These are phyloP conservation scores for Cossypha polioptera DNA, from an alignment of 2,797 vertebrate genomes.

Conservation along the genomic window DNA sequence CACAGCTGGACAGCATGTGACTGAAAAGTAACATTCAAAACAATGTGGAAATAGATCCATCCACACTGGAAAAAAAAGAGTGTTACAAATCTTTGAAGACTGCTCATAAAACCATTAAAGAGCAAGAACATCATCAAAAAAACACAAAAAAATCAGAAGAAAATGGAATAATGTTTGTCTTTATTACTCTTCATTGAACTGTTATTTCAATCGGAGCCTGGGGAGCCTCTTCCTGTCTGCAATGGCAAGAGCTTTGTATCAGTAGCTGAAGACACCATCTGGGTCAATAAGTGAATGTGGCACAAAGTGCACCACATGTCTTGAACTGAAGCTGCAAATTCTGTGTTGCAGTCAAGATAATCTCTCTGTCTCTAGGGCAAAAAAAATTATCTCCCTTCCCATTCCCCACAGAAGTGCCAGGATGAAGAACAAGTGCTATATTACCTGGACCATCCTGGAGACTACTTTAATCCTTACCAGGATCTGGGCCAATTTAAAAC, in stretches of 20 bases:
- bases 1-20: background rate
- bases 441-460: background rate
- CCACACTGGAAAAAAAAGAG: background rate
- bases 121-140: background rate
- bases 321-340: background rate
- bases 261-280: background rate
- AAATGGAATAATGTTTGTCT: background rate
- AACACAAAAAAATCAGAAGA: background rate
- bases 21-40: conserved; percentile 13
- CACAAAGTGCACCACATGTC: background rate
- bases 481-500: background rate
- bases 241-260: background rate
- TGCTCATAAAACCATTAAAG: background rate
- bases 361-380: background rate
- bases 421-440: background rate
- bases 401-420: background rate
- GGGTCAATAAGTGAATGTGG: background rate
- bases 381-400: background rate
- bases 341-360: background rate
- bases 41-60: conserved; percentile 32
- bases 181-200: background rate
- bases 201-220: background rate
- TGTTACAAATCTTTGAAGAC: background rate
- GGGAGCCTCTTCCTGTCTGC: background rate
- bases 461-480: background rate